phyloP scores from a whole-genome alignment of 2,888 invertebrate species.

The Pollenia griseotomentosa region DNA sequence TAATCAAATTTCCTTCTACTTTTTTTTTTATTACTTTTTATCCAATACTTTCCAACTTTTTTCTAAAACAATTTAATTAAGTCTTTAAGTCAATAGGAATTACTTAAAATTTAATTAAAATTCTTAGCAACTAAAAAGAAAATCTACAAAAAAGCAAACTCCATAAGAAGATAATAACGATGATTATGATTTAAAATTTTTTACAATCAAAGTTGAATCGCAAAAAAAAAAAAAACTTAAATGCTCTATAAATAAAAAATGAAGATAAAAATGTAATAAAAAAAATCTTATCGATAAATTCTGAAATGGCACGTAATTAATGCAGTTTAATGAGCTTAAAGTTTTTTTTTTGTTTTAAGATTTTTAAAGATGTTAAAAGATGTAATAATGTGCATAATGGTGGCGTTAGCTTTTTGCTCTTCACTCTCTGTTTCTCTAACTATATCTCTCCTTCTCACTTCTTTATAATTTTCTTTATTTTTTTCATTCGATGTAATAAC shows the following conservation, averaged over 20 bases:
- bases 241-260: slow-evolving; percentile 34
- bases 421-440: not conserved
- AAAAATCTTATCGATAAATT: slow-evolving; percentile 63
- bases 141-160: not conserved
- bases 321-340: slow-evolving; percentile 72
- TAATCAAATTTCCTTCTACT: not conserved
- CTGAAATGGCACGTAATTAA: slow-evolving; percentile 71
- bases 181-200: slow-evolving; percentile 58
- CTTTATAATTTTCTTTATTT: not conserved
- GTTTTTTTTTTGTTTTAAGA: slow-evolving; percentile 26
- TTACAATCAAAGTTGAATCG: slow-evolving; percentile 4
- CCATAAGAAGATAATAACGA: slow-evolving; percentile 54
- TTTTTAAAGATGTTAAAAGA: slow-evolving; percentile 40
- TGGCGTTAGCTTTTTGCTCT: not conserved
- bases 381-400: slow-evolving; percentile 9
- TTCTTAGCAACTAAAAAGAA: slow-evolving; percentile 28
- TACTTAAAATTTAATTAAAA: slow-evolving; percentile 71
- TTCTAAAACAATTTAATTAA: slow-evolving; percentile 56
- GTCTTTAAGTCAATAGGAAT: slow-evolving; percentile 66
- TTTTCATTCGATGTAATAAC: not conserved
- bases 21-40: slow-evolving; percentile 1
- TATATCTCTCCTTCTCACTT: not conserved
- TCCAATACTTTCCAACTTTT: not conserved
- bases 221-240: not conserved
- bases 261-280: slow-evolving; percentile 22